Base-by-base conservation (phyloP, 92 coral and sea anemone genomes). In the Parazoanthus atlanticus region DNA sequence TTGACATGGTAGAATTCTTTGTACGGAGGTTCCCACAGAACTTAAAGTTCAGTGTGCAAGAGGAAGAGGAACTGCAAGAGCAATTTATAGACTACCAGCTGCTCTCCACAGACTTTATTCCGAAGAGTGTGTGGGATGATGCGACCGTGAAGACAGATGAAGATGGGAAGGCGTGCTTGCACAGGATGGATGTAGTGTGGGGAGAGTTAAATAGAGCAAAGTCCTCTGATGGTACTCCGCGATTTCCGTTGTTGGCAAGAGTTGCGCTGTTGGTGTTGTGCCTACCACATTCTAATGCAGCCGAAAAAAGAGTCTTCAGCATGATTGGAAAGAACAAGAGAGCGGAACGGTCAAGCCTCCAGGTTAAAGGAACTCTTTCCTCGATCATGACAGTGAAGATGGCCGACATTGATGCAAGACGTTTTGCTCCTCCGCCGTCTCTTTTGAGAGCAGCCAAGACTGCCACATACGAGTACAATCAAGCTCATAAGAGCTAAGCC, bases 151-250 rank as follows among this genome's bases (percentile, higher is more conserved):
- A 85, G 69, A 85, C 65, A 85, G 79, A 81, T 52, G 86, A 52
- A 85, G 46, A 72, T 73, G 81, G 81, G 58, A 85, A 25, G 61
- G 47, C 88, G 40, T 85, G 81, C 88, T 72, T 74, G 75, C 79
- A 72, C 79, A 54, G 88, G 64, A 85, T 85, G 88, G 81, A 85
- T 85, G 70, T 73, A 54, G 79, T 73, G 34, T 85, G 31, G 80
- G 78, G 66, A 77, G 33, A 85, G 32, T 85, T 85, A 36, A 71
- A 73, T 61, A 66, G 70, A 85, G 52, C 81, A 76, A 85, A 85
- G 66, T 73, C 88, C 70, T 76, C 81, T 85, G 80, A 85, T 71
- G 81, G 88, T 72, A 71, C 88, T 72, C 88, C 81, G 33, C 88
- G 41, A 72, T 85, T 85, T 85, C 69, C 34, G 34, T 73, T 85